Percentiles rank a stretch among this genome's conserved stretches.
Conservation (phyloP, 2,797 vertebrate species). For the Paedocypris micromegethes region DNA sequence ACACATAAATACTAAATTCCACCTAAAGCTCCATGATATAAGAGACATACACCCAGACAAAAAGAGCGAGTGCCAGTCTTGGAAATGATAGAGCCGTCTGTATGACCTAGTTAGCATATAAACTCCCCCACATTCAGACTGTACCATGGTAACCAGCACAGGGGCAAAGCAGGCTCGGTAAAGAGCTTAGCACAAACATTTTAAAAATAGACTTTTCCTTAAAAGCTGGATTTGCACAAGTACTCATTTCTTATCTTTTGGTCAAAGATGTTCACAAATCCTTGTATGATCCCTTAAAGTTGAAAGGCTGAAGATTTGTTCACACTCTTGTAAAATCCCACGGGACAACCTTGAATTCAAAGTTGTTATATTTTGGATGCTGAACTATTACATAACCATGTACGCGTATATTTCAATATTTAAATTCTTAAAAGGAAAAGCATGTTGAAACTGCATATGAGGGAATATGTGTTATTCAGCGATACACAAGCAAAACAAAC, state of each 20-base stretch:
- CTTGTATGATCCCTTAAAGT: slow-evolving; percentile 6
- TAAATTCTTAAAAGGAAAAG: no score
- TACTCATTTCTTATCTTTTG: slow-evolving; percentile 3
- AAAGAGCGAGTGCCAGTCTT: slow-evolving; percentile 48
- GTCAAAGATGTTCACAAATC: slow-evolving; percentile 12
- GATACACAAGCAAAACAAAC: not conserved
- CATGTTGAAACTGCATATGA: no score
- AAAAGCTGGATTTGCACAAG: not conserved
- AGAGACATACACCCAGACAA: slow-evolving; percentile 46
- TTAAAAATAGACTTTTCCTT: not conserved
- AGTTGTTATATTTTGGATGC: not conserved
- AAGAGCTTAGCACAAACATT: slow-evolving; percentile 10
- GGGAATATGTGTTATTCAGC: not conserved
- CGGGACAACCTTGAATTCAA: not conserved
- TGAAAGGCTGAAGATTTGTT: slow-evolving; percentile 17
- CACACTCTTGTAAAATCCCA: slow-evolving; percentile 25
- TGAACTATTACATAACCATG: no score
- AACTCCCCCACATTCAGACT: slow-evolving; percentile 48
- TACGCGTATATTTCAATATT: no score
- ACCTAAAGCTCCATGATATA: slow-evolving; percentile 45
- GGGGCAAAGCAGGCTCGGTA: not conserved
- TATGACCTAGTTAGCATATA: slow-evolving; percentile 62
- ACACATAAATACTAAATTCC: slow-evolving; percentile 44
- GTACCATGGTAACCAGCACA: slow-evolving; percentile 27
- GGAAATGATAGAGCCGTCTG: slow-evolving; percentile 42